Base-by-base conservation (phyloP, 2,113 vertebrate genomes). In the Seriola dumerili region DNA sequence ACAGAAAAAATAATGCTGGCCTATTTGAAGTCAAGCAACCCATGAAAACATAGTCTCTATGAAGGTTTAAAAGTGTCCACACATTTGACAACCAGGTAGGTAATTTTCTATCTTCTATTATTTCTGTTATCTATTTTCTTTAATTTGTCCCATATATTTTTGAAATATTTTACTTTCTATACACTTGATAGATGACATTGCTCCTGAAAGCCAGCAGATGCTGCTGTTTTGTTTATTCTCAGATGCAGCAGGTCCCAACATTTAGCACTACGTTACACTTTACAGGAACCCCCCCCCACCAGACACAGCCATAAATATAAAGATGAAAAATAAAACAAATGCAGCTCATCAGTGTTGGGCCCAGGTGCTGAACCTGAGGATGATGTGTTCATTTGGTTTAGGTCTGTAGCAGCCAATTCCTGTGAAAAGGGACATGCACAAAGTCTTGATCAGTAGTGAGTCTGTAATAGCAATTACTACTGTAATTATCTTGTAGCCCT, bases 371-470 rank as follows among this genome's bases (percentile, higher is more conserved):
- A 91, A 90, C 65, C 85, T 90, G 3, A 94, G 86, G 69, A 94
- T 21, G 54, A 95, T 87, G 70, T 91, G 87, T 61, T 95, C 89
- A 29, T 90, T 34, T 36, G 48, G 75, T 76, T 70, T 67, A 1
- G 86, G 93, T 59, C 1, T 84, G 81, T 93, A 94, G 81, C 94
- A 94, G 70, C 91, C 84, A 3, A 94, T 68, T 70, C 93, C 92
- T 95, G 88, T 52, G 44, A 74, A 50, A 73, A 63, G 4, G 38
- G n/a, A 76, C 16, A 38, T 6, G 4, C 13, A 36, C 8, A 5
- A 32, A 12, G 11, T 55, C 38, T 50, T 0, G 8, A 69, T 81
- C 36, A 57, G 57, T 65, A 29, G 29, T 29, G 29, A 29, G 29
- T 29, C 29, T 29, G 2, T 29, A 29, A 29, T 29, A 29, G 29